Base-by-base conservation (phyloP, 2,888 invertebrate species). In the Nudaria mundana region DNA sequence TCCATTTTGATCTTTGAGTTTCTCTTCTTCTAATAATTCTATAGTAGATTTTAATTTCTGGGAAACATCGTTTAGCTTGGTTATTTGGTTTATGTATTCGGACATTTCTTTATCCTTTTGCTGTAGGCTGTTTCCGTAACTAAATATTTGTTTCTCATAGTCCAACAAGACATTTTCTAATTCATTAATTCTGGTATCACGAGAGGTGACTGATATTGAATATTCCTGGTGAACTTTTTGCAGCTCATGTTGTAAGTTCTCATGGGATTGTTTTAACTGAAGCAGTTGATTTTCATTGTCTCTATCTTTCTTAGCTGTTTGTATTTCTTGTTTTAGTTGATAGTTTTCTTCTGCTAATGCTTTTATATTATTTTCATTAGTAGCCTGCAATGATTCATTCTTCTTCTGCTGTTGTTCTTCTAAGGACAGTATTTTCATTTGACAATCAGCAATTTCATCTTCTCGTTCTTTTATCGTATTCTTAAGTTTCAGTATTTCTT, bases 391-490 rank as follows among this genome's bases (percentile, higher is more conserved):
- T 32, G 76, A 49, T 44, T 87, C 86, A 40, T 63, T 72, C 56
- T 86, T 81, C 60, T 88, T 88, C 47, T 88, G 81, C 52, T 86
- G 82, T 31, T 81, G 83, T 63, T 88, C 88, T 68, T 88, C 87
- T 29, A 88, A 59, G 6, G 88, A 83, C n/a, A 88, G 59, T 60
- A 88, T 86, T 62, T 88, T 87, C 87, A 88, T 88, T 60, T 88
- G 86, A 50, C 85, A 87, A 52, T 88, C 88, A 10, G 75, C 88
- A 48, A 88, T 90, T 51, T 88, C 88, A 28, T 70, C 79, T 69
- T 91, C 91, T 48, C 86, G 83, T 48, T 90, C 88, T 67, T 90
- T 90, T 11, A 90, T 81, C 1, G 70, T 78, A 61, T 84, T 87
- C 52, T 90, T 90, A 16, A 90, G 57, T 63, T 89, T 86, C 1